Conservation (phyloP, 2,113 vertebrate species). For the Xiphorhynchus elegans region DNA sequence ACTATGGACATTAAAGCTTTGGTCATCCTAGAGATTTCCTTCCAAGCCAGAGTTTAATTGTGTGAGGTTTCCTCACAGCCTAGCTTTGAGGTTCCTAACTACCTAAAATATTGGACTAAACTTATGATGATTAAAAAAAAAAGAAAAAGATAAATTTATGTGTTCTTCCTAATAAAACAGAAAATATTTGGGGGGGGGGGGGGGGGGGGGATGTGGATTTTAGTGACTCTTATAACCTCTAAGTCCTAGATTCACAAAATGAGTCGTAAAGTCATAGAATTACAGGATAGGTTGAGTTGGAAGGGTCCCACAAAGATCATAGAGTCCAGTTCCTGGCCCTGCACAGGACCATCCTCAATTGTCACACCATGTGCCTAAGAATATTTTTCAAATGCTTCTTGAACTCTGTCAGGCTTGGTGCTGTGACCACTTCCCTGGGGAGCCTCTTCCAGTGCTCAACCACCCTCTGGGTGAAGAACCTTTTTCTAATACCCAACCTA, state of each 20-base stretch:
- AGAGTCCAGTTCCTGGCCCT: background rate
- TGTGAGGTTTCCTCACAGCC: background rate
- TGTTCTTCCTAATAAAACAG: too few species aligned
- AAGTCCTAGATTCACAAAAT: background rate
- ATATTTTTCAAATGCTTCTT: background rate
- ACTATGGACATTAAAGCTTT: background rate
- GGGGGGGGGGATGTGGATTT: background rate
- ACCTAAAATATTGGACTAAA: background rate
- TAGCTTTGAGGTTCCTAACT: background rate
- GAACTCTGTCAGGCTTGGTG: background rate
- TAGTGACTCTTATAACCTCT: background rate
- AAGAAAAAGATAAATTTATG: too few species aligned
- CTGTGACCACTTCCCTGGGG: background rate
- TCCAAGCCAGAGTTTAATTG: background rate
- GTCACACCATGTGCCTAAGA: background rate
- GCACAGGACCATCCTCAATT: background rate
- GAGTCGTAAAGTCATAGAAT: background rate
- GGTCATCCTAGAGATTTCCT: background rate
- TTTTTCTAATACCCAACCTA: background rate
- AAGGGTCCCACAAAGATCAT: background rate
- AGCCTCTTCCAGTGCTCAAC: background rate
- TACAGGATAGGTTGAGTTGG: background rate
- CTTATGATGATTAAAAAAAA: background rate
- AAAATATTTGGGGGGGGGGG: too few species aligned
- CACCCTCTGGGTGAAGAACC: background rate